phyloP scores from a whole-genome alignment of 2,797 vertebrate species.

The Pampus argenteus region DNA sequence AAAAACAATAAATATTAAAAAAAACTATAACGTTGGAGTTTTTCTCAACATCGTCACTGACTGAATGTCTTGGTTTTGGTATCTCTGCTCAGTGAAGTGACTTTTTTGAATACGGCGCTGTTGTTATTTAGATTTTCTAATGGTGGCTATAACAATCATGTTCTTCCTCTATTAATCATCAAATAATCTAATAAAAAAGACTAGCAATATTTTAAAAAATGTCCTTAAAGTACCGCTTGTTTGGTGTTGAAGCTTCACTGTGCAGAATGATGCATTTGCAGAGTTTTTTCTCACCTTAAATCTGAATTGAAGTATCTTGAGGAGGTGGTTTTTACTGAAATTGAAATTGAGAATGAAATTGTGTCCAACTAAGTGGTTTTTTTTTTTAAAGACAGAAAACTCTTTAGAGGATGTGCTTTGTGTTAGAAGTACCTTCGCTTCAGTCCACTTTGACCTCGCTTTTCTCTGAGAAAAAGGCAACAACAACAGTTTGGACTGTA shows the following conservation, averaged over 20 bases:
- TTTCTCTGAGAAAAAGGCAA: neutral
- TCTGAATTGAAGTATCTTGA: neutral
- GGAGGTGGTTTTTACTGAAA: neutral
- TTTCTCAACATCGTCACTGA: neutral
- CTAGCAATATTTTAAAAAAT: neutral
- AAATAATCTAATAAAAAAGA: too few species aligned
- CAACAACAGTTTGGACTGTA: constrained; percentile 11
- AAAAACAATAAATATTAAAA: too few species aligned
- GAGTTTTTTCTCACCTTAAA: too few species aligned
- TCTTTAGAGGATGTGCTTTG: neutral
- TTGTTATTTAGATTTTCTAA: neutral
- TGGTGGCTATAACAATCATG: too few species aligned
- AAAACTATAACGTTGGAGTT: neutral
- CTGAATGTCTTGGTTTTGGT: constrained; percentile 6
- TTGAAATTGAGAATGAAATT: neutral
- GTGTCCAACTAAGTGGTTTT: neutral
- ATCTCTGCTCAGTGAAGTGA: neutral
- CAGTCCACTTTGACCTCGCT: neutral
- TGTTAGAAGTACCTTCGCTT: neutral
- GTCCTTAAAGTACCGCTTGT: neutral
- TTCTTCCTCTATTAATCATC: neutral
- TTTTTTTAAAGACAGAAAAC: neutral
- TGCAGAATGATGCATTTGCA: too few species aligned
- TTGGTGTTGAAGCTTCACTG: too few species aligned
- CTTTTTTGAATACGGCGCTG: too few species aligned